Evolutionary conservation across 1,140 invertebrate species (phyloP).

Genomic region (Galleria mellonella): DNA sequence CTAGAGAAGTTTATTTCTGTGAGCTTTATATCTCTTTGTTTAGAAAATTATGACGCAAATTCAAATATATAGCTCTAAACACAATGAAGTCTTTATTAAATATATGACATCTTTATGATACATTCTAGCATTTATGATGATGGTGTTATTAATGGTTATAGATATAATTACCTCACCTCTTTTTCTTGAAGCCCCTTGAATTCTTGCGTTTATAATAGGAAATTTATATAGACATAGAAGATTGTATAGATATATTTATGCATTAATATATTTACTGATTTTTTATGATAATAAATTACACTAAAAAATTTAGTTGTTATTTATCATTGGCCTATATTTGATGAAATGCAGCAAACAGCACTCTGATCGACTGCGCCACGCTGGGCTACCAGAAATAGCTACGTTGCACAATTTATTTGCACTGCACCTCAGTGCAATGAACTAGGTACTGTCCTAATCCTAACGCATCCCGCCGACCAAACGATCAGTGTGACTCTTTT

Average conservation of each 20-base stretch:
- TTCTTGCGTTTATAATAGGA: background rate
- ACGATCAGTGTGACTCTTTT: conserved; percentile 56
- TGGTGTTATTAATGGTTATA: no score
- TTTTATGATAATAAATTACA: no score
- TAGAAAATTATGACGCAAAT: conserved; percentile 42
- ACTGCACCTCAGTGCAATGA: conserved; percentile 67
- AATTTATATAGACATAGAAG: no score
- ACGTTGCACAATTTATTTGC: conserved; percentile 67
- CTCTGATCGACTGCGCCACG: conserved; percentile 8
- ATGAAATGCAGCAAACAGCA: background rate
- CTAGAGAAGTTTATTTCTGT: conserved; percentile 43
- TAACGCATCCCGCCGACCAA: conserved; percentile 32
- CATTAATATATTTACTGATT: no score
- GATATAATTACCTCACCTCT: background rate
- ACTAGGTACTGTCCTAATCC: conserved; percentile 58
- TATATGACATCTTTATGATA: conserved; percentile 26
- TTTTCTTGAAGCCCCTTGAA: background rate
- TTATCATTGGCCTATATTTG: conserved; percentile 16
- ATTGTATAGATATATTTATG: no score
- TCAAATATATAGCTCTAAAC: conserved; percentile 28
- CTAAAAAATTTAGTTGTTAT: conserved; percentile 14
- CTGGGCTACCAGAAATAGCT: conserved; percentile 57
- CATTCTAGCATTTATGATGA: background rate
- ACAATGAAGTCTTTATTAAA: conserved; percentile 38
- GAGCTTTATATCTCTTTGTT: conserved; percentile 33